Evolutionary conservation across 2,888 invertebrate genomes (phyloP).

Genomic region (Piscicola geometra): DNA sequence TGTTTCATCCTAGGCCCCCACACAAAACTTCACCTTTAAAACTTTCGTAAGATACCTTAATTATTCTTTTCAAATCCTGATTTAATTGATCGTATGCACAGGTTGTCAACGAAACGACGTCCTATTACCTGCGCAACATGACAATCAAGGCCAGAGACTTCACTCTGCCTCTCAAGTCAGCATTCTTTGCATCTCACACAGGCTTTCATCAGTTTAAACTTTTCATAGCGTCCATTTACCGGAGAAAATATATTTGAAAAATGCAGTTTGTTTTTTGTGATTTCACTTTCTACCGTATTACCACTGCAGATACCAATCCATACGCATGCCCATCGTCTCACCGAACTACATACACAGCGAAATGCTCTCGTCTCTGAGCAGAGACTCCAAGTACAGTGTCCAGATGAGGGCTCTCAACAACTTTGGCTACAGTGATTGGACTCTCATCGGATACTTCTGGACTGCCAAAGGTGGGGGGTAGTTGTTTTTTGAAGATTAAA

Average conservation of each 20-base stretch:
- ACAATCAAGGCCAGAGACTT: not conserved
- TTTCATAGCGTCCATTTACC: no score
- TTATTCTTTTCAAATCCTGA: not conserved
- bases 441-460: conserved; percentile 12
- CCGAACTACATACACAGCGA: conserved; percentile 8
- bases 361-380: not conserved
- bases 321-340: not conserved
- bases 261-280: no score
- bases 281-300: no score
- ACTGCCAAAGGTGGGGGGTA: not conserved
- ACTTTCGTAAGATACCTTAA: no score
- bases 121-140: not conserved
- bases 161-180: not conserved
- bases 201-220: no score
- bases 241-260: no score
- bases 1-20: no score
- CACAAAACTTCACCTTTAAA: no score
- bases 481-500: not conserved
- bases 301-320: not conserved
- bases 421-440: conserved; percentile 7
- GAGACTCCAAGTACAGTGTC: not conserved
- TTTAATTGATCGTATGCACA: not conserved
- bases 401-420: conserved; percentile 1
- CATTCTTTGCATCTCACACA: no score
- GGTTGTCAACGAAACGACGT: not conserved